Evolutionary conservation across 2,797 vertebrate genomes (phyloP), one percentile per base, ranked within the genome.

Genomic region (Oryzias sinensis): DNA sequence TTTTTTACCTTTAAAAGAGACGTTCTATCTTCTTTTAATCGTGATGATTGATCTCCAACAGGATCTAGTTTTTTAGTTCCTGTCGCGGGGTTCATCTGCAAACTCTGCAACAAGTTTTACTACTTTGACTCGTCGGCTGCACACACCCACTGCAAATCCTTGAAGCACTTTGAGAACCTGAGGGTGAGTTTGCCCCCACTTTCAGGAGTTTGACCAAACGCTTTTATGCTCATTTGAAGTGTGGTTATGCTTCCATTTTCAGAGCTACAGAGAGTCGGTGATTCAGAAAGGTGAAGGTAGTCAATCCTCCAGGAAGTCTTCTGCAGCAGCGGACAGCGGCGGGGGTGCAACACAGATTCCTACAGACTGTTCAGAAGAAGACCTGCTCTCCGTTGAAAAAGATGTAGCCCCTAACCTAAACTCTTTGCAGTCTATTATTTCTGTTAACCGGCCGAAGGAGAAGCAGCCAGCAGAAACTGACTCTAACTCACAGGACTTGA

Each of bases 31-130:
- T 2, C 27, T 47, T 6, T 62, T 20, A 25, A 50, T 47, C 18
- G 18, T 18, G 18, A 27, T 42, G 3, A 2, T 49, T 1, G 48
- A 0, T 2, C 49, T 42, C 88, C 65, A 0, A 3, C 85, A 99
- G 97, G 96, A 18, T 91, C 93, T 84, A 95, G 94, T 83, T 96
- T 96, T 80, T 89, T 99, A 86, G 94, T 96, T 70, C 97, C 97
- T 0, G 96, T 94, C 33, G 93, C 93, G 59, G 97, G 97, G 66
- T 98, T 96, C 57, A 92, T 98, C 80, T 99, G 97, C 85, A 93
- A 92, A 65, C 84, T 98, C 79, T 98, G 97, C 89, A 93, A 91
- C 85, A 95, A 94, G 88, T 98, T 98, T 91, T 99, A 95, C 86
- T 93, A 95, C 61, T 94, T 93, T 80, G 94, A 93, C 83, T 94